These are phyloP conservation scores for Choloepus didactylus DNA, from an alignment of 2,797 vertebrate genomes.

Conservation along the genomic window DNA sequence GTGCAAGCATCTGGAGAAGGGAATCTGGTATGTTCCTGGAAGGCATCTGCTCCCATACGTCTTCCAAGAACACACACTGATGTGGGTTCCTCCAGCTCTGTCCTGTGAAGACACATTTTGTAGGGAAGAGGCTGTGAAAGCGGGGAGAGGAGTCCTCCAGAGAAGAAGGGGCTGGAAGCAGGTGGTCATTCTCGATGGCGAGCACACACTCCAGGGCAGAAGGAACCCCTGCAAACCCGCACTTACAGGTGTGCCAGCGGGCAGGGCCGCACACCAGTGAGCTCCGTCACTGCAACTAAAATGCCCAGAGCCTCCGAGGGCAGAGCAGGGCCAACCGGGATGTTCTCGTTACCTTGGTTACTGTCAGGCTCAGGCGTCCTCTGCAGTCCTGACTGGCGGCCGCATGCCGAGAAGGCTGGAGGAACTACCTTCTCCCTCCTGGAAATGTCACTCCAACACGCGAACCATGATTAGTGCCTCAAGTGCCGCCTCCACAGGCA, in stretches of 20 bases:
- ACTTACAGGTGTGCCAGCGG: no score
- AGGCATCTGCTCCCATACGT: accelerated
- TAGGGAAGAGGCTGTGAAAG: background rate
- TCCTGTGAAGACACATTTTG: background rate
- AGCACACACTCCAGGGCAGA: accelerated
- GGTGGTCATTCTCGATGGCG: accelerated
- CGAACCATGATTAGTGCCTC: background rate
- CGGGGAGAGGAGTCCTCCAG: background rate
- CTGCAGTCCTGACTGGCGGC: background rate
- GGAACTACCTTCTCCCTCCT: background rate
- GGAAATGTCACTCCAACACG: background rate
- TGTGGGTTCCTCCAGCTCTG: background rate
- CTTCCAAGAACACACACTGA: accelerated
- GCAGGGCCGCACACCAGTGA: no score
- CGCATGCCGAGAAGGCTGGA: no score
- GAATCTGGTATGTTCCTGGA: background rate
- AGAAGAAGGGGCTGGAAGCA: accelerated
- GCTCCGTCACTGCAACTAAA: background rate
- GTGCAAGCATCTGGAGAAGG: accelerated
- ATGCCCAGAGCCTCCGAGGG: background rate
- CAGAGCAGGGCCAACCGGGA: accelerated
- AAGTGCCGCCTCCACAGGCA: accelerated
- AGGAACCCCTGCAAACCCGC: no score
- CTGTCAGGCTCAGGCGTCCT: no score
- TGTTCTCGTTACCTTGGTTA: no score